A percentile compares a stretch with the other conserved stretches of the same genome.
Conservation (phyloP, 1,140 invertebrate species). For the Vanessa atalanta region DNA sequence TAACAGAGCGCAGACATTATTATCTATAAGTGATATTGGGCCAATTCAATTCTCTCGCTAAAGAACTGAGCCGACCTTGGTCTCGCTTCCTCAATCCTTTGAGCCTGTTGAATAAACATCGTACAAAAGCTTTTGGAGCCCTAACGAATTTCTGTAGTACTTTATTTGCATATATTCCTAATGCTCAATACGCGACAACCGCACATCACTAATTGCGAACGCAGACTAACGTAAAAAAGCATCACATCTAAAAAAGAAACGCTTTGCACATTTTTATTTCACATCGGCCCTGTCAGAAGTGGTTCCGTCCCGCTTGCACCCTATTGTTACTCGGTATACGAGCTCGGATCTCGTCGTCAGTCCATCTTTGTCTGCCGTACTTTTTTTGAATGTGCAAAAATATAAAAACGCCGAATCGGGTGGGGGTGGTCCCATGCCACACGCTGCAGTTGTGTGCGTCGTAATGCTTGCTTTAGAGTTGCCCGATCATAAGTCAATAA, state of each 20-base stretch:
- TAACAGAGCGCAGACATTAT: conserved; percentile 46
- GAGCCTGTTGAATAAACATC: conserved; percentile 37
- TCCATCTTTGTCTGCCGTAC: conserved; percentile 78
- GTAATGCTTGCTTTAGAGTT: conserved; percentile 76
- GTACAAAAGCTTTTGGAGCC: conserved; percentile 55
- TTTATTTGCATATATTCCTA: conserved; percentile 72
- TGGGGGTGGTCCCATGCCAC: conserved; percentile 53
- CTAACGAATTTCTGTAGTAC: conserved; percentile 35
- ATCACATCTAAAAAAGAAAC: conserved; percentile 78
- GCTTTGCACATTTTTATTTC: conserved; percentile 80
- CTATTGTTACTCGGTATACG: conserved; percentile 62
- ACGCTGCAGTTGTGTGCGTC: conserved; percentile 68
- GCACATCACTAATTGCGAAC: conserved; percentile 79
- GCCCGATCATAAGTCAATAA: conserved; percentile 77
- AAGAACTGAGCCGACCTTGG: conserved; percentile 56
- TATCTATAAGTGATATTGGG: conserved; percentile 46
- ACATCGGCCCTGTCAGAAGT: conserved; percentile 67
- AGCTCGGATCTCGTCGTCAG: conserved; percentile 68
- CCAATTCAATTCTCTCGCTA: conserved; percentile 41
- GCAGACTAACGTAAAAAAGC: conserved; percentile 79
- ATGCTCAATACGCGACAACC: conserved; percentile 67
- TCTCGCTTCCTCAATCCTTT: conserved; percentile 57
- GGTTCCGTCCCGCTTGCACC: conserved; percentile 68
- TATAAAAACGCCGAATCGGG: conserved; percentile 78
- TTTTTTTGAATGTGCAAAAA: conserved; percentile 80